phyloP scores from a whole-genome alignment of 2,797 vertebrate genomes.

The Crocidura indochinensis region DNA sequence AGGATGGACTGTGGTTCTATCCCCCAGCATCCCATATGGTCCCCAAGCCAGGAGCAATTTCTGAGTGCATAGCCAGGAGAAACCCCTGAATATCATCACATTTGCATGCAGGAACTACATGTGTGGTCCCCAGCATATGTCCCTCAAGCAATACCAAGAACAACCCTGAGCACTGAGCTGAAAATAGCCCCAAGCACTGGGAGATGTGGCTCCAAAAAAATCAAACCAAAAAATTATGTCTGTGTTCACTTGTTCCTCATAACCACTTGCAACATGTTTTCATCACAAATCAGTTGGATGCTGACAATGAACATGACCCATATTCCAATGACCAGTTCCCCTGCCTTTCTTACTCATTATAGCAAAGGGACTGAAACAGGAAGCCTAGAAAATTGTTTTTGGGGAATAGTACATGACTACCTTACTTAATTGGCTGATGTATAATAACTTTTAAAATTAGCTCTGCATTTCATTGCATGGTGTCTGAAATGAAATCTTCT shows the following conservation, averaged over 20 bases:
- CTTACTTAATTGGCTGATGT: conserved; percentile 87
- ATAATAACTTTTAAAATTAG: conserved; percentile 86
- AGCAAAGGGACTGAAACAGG: conserved; percentile 78
- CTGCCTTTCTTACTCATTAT: conserved; percentile 70
- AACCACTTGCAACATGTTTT: conserved; percentile 68
- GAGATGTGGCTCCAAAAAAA: too few relatives aligned
- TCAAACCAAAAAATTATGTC: too few relatives aligned
- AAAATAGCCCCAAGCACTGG: too few relatives aligned
- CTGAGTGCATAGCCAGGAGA: too few relatives aligned
- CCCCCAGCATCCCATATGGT: too few relatives aligned
- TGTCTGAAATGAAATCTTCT: conserved; percentile 79
- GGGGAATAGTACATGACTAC: conserved; percentile 61
- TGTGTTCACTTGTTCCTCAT: neutral
- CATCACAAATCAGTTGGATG: conserved; percentile 77
- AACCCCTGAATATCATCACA: too few relatives aligned
- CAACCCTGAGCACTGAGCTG: too few relatives aligned
- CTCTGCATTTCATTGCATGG: conserved; percentile 78
- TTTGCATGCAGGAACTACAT: too few relatives aligned
- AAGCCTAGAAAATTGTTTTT: conserved; percentile 77
- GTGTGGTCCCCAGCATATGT: too few relatives aligned
- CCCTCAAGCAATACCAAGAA: too few relatives aligned
- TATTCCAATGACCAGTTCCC: conserved; percentile 83
- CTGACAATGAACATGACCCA: conserved; percentile 58
- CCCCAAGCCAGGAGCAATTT: too few relatives aligned
- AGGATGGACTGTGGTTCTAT: too few relatives aligned